These are phyloP conservation scores for Pherbina coryleti DNA, from an alignment of 2,888 invertebrate genomes.

Conservation along the genomic window DNA sequence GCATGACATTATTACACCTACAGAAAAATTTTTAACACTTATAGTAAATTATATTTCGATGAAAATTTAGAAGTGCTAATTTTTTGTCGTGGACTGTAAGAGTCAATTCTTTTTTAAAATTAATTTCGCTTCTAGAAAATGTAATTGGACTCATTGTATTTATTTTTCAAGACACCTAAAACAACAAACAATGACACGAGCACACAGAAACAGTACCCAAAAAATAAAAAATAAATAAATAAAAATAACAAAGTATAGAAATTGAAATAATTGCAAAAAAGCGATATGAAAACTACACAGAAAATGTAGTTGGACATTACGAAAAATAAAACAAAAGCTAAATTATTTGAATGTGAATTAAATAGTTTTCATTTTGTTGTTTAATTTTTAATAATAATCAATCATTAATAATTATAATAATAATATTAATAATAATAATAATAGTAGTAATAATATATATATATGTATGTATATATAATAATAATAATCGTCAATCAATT, in stretches of 20 bases:
- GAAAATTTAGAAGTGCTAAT: too few species aligned
- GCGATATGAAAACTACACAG: not conserved
- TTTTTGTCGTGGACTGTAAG: too few species aligned
- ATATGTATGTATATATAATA: not conserved
- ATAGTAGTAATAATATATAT: slow-evolving; percentile 51
- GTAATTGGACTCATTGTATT: too few species aligned
- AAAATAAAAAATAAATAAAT: not conserved
- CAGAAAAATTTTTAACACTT: too few species aligned
- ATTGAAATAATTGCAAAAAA: not conserved
- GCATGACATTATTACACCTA: too few species aligned
- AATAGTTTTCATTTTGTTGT: slow-evolving; percentile 29
- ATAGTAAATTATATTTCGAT: too few species aligned
- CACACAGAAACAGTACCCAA: not conserved
- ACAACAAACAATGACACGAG: not conserved
- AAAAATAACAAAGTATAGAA: not conserved
- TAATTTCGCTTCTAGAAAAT: too few species aligned
- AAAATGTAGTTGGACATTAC: not conserved
- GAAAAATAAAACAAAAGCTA: slow-evolving; percentile 22
- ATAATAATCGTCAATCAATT: slow-evolving; percentile 4
- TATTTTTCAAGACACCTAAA: too few species aligned
- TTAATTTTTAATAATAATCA: slow-evolving; percentile 26
- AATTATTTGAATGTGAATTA: slow-evolving; percentile 25
- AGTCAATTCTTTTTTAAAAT: too few species aligned
- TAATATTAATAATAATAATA: slow-evolving; percentile 12
- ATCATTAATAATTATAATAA: slow-evolving; percentile 14